Evolutionary conservation across 2,113 vertebrate genomes (phyloP).

Genomic region (Lasiurus borealis): DNA sequence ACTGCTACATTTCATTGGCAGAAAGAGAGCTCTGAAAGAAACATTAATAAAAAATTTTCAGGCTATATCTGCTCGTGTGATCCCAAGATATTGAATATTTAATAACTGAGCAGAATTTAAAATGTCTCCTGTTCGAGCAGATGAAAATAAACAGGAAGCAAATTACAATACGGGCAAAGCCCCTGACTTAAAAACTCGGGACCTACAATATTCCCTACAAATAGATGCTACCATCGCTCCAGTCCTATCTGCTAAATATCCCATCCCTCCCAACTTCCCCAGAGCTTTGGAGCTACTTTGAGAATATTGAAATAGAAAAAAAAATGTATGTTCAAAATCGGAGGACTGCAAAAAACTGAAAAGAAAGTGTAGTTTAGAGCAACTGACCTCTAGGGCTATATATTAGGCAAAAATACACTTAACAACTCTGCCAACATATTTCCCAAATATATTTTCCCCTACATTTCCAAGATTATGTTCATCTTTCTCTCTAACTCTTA

Average conservation of each 20-base stretch:
- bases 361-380: background rate
- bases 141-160: conserved; percentile 56
- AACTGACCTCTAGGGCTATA: too few relatives aligned
- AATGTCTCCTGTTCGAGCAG: conserved; percentile 49
- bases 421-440: background rate
- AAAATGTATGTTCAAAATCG: background rate
- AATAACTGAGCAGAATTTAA: conserved; percentile 76
- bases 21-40: conserved; percentile 73
- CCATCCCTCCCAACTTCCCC: background rate
- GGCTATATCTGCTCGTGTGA: conserved; percentile 61
- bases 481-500: background rate
- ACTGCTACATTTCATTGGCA: conserved; percentile 72
- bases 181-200: conserved; percentile 28
- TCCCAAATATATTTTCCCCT: background rate
- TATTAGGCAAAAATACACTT: background rate
- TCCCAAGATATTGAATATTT: conserved; percentile 70
- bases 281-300: background rate
- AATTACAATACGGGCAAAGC: background rate
- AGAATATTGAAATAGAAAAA: conserved; percentile 4
- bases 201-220: background rate
- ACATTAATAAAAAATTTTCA: conserved; percentile 66
- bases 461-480: background rate
- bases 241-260: background rate
- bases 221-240: background rate
- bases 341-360: background rate